These are phyloP conservation scores for Ahaetulla prasina DNA, from an alignment of 2,113 vertebrate genomes.

Conservation along the genomic window DNA sequence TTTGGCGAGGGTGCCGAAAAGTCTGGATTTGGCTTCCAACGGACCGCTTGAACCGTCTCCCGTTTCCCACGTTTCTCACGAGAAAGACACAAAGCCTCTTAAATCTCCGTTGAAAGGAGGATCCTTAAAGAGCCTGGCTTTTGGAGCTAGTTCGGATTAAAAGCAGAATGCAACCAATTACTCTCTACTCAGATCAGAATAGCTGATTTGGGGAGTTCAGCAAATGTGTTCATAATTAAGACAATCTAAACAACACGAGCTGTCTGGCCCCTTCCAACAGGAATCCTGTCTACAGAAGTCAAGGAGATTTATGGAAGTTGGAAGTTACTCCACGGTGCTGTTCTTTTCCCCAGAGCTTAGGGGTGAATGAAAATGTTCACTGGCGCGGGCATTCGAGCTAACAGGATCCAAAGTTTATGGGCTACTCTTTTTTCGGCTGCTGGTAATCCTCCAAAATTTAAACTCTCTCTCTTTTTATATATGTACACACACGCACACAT, in stretches of 20 bases:
- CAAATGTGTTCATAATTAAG: conserved; percentile 68
- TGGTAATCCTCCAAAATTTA: conserved; percentile 15
- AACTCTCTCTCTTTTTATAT: background rate
- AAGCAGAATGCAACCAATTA: conserved; percentile 38
- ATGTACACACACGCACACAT: no score
- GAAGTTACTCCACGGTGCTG: conserved; percentile 50
- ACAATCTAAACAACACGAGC: conserved; percentile 56
- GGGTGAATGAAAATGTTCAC: conserved; percentile 50
- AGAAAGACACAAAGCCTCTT: background rate
- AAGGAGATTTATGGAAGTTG: conserved; percentile 59
- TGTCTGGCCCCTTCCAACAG: conserved; percentile 58
- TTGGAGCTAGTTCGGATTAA: conserved; percentile 30
- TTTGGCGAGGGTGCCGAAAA: no score
- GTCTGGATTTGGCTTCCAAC: no score
- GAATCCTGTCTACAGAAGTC: conserved; percentile 47
- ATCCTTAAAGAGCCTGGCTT: conserved; percentile 15
- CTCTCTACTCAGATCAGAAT: conserved; percentile 37
- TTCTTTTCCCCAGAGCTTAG: conserved; percentile 53
- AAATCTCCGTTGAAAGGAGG: background rate
- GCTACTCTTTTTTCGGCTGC: conserved; percentile 13
- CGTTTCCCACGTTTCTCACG: background rate
- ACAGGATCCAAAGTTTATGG: conserved; percentile 22
- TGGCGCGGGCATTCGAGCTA: conserved; percentile 22
- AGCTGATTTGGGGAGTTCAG: conserved; percentile 43
- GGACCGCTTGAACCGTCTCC: background rate